Conservation (phyloP, 2,113 vertebrate species). For the Platysternon megacephalum region DNA sequence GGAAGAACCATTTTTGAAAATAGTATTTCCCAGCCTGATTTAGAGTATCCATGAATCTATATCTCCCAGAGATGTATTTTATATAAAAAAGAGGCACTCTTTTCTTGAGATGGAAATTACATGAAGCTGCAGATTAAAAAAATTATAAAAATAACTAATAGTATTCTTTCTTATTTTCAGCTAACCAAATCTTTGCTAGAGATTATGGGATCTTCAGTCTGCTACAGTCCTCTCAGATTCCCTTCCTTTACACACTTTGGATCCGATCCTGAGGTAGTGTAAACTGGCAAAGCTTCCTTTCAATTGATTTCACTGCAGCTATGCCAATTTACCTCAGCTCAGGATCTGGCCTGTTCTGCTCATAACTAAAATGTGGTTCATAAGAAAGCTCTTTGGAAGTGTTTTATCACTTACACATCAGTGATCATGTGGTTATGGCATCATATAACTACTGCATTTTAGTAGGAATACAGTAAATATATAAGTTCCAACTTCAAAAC, state of each 20-base stretch:
- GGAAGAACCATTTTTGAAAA: conserved; percentile 21
- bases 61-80: neutral
- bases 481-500: neutral
- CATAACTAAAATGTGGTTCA: neutral
- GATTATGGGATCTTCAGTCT: neutral
- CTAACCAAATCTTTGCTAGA: neutral
- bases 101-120: neutral
- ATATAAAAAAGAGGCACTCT: neutral
- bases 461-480: neutral
- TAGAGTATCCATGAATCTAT: neutral
- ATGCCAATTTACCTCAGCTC: neutral
- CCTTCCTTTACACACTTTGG: neutral
- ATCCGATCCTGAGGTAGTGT: neutral
- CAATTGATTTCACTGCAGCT: neutral
- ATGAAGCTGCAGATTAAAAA: neutral
- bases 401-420: neutral
- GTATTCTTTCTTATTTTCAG: neutral
- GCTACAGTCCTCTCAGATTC: neutral
- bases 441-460: neutral
- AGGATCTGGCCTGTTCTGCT: neutral
- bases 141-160: neutral
- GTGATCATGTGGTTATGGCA: neutral
- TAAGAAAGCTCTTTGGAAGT: neutral
- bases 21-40: neutral
- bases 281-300: neutral